Evolutionary conservation across 2,888 invertebrate species (phyloP), one percentile per base, ranked within the genome.

Genomic region (Pseudococcus viburni): DNA sequence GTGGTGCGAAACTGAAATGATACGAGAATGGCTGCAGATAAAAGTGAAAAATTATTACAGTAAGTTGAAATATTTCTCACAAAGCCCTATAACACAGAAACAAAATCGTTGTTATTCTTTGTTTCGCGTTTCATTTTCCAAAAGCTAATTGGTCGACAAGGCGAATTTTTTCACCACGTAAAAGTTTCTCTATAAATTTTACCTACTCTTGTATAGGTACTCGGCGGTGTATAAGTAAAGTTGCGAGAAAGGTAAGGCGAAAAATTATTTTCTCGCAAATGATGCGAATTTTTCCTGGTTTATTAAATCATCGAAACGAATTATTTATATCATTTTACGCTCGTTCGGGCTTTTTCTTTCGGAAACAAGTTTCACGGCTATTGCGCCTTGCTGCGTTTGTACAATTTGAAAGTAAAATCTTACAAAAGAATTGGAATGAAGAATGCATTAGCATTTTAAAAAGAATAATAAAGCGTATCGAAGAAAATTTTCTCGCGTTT

Each of bases 21-120:
- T 83, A 83, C 80, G 46, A 85, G 85, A 64, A 85, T 19, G 51
- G 51, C 85, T 64, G 73, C 46, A 86, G 64, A 86, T 86, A 86
- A 86, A 86, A 86, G 86, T 86, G 86, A 86, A 86, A 86, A 86
- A 86, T 86, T 86, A 86, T 86, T 68, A 86, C 86, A 68, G 73
- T 26, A 68, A 68, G 73, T 73, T 86, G 73, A 86, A 86, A 73
- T 86, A 86, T 86, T 86, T 68, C 68, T 59, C 39, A 42, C 39
- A 85, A 85, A 85, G 80, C 80, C 80, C 19, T 80, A 46, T 33
- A 26, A 83, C 42, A 17, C 17, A 33, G 33, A 73, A 73, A 73
- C 80, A 46, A 46, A 83, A 42, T 42, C 80, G 80, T 83, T 83
- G 80, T 83, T 83, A 83, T 83, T 83, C 80, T 83, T 83, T 83